Base-by-base conservation (phyloP, 2,888 invertebrate species). In the Plebejus argus region DNA sequence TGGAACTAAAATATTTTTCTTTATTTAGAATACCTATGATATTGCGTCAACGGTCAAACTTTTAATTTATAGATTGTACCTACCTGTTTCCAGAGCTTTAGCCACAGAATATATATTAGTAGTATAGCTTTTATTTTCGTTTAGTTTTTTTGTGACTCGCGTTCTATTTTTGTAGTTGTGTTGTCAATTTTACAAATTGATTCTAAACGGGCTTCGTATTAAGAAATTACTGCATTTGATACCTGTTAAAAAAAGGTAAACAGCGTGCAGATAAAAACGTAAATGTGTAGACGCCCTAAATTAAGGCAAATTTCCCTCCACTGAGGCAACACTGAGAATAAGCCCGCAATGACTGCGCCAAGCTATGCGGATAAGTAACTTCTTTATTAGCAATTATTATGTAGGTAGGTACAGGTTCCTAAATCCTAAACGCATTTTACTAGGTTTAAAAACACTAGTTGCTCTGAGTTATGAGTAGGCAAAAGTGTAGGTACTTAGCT, bases 361-460 rank as follows among this genome's bases (percentile, higher is more conserved):
- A 86, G 91, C 90, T 91, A 91, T 91, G 91, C 91, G 89, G 91
- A 87, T 87, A 88, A 79, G 49, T 72, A 74, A 74, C 53, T 74
- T 74, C 28, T 74, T 39, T 71, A 39, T 33, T 28, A 74, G 28
- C 23, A 23, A 53, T 74, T 74, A 53, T 18, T 74, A 74, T 72
- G 10, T n/a, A n/a, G n/a, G n/a, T n/a, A n/a, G n/a, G n/a, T 45
- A 72, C 20, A 45, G 39, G 71, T 72, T 35, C 39, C 7, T 70
- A 61, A 66, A 66, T 35, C 39, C 7, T 70, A 61, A 66, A 66
- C 23, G 28, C 15, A 28, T 66, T 66, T 66, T 61, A 61, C 10
- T 23, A 61, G 61, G n/a, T 8, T 58, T 20, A 66, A 12, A 66
- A 12, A 28, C 28, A 15, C 12, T 28, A 5, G 28, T 66, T 20